Conservation (phyloP, 2,888 invertebrate species). For the Hartigia nigra region DNA sequence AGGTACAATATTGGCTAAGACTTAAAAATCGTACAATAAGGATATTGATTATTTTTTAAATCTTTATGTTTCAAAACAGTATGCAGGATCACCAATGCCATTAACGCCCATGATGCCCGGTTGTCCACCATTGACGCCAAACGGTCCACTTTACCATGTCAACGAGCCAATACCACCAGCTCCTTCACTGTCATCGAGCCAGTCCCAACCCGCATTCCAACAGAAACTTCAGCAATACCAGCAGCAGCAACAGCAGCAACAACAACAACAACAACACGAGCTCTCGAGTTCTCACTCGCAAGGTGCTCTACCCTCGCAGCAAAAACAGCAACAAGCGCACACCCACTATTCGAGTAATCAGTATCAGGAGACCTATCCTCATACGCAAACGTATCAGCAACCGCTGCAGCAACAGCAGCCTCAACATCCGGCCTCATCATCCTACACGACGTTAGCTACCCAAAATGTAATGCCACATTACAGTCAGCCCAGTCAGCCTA, state of each 20-base stretch:
- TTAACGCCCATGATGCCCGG: constrained; percentile 64
- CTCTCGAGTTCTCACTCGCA: constrained; percentile 58
- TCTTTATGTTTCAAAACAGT: constrained; percentile 36
- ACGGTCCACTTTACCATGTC: constrained; percentile 70
- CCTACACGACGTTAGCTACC: constrained; percentile 57
- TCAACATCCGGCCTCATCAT: constrained; percentile 55
- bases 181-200: constrained; percentile 60
- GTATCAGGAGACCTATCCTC: constrained; percentile 67
- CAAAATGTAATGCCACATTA: constrained; percentile 61
- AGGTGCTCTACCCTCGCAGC: constrained; percentile 51
- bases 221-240: constrained; percentile 59
- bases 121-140: constrained; percentile 61
- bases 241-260: constrained; percentile 43
- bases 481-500: constrained; percentile 54
- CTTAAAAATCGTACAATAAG: neutral
- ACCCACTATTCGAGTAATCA: constrained; percentile 61
- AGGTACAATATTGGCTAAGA: constrained; percentile 42
- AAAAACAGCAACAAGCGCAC: constrained; percentile 59
- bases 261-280: constrained; percentile 63
- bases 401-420: constrained; percentile 56
- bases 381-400: constrained; percentile 67
- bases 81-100: constrained; percentile 62
- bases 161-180: constrained; percentile 70
- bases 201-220: constrained; percentile 62
- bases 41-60: neutral